These are phyloP conservation scores for Plectropomus leopardus DNA, from an alignment of 2,113 vertebrate genomes.

Conservation along the genomic window DNA sequence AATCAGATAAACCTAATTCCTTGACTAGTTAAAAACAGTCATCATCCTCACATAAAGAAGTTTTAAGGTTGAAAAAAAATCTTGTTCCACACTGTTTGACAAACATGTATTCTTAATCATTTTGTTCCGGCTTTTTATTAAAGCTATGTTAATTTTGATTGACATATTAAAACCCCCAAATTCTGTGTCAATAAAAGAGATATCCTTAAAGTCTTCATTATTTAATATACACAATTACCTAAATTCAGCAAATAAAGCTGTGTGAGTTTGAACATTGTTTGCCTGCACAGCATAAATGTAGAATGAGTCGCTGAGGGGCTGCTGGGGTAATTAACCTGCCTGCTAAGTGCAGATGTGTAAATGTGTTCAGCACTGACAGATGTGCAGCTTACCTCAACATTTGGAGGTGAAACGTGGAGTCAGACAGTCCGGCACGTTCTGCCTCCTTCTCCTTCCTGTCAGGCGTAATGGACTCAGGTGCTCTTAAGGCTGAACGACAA, in stretches of 20 bases:
- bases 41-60: not conserved
- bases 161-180: not conserved
- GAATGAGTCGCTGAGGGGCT: not conserved
- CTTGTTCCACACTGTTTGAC: not conserved
- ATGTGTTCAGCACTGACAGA: not conserved
- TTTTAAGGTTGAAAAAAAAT: too few relatives aligned
- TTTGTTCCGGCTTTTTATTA: not conserved
- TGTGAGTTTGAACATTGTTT: not conserved
- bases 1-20: too few relatives aligned
- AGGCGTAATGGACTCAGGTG: slow-evolving; percentile 50
- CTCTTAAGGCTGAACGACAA: slow-evolving; percentile 53
- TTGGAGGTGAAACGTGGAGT: not conserved
- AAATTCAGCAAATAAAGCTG: not conserved
- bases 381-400: slow-evolving; percentile 22
- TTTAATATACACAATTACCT: not conserved
- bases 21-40: too few relatives aligned
- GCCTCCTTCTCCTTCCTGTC: slow-evolving; percentile 47
- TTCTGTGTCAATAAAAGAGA: not conserved
- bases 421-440: slow-evolving; percentile 26
- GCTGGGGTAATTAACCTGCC: not conserved
- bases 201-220: too few relatives aligned
- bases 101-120: too few relatives aligned
- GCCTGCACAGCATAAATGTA: not conserved
- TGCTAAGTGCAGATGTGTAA: not conserved
- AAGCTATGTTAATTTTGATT: not conserved